Conservation (phyloP, 2,113 vertebrate genomes). For the Anas platyrhynchos region DNA sequence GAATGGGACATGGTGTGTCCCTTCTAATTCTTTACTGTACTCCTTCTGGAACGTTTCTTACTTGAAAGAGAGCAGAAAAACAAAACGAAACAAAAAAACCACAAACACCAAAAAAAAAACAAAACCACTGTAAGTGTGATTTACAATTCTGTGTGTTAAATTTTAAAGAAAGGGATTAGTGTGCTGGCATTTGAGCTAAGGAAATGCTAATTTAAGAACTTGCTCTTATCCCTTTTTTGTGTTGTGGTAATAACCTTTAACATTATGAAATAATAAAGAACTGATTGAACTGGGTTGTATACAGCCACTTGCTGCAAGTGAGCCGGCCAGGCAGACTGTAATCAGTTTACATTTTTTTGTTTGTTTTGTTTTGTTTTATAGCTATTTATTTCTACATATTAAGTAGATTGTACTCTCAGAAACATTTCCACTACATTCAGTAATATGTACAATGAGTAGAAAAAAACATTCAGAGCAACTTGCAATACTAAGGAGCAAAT, state of each 20-base stretch:
- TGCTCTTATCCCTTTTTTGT: neutral
- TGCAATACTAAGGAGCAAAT: neutral
- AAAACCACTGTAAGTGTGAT: neutral
- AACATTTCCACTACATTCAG: neutral
- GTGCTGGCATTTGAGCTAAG: neutral
- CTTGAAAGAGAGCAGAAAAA: neutral
- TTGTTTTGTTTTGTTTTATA: neutral
- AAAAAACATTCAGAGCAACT: neutral
- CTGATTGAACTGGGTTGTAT: neutral
- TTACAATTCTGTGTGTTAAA: neutral
- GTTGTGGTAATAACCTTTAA: slow-evolving; percentile 27
- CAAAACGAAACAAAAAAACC: neutral
- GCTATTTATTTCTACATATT: neutral
- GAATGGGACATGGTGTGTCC: neutral
- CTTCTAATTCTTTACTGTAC: neutral
- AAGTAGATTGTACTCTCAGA: neutral
- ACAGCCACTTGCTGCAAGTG: neutral
- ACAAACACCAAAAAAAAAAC: neutral
- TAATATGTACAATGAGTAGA: neutral
- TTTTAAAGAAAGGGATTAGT: neutral
- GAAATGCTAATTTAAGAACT: slow-evolving; percentile 21
- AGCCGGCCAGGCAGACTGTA: neutral
- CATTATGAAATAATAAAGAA: slow-evolving; percentile 26
- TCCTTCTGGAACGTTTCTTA: neutral
- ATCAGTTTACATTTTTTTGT: neutral